These are phyloP conservation scores for Catalaphyllia jardinei DNA, from an alignment of 64 coral and sea anemone genomes.

Conservation along the genomic window DNA sequence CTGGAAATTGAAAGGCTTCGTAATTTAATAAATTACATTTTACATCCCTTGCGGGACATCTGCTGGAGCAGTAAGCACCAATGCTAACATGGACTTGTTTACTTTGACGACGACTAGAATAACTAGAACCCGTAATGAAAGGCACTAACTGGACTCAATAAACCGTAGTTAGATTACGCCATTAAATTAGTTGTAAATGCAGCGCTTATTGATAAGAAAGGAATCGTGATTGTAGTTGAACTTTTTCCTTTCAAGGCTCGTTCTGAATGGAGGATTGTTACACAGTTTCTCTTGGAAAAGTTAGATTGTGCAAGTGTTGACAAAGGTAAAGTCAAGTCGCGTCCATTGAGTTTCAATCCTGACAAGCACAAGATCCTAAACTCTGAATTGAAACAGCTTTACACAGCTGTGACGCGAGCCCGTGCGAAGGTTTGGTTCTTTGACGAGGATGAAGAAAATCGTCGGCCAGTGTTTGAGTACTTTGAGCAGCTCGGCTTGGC, in stretches of 20 bases:
- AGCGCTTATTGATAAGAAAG: too few relatives aligned
- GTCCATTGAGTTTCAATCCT: slow-evolving; percentile 36
- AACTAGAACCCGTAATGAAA: too few relatives aligned
- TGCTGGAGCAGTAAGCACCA: too few relatives aligned
- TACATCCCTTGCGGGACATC: too few relatives aligned
- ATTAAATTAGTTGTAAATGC: too few relatives aligned
- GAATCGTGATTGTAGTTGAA: neutral
- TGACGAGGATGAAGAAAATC: slow-evolving; percentile 44
- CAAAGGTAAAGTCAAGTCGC: neutral
- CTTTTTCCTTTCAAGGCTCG: neutral
- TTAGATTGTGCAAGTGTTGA: neutral
- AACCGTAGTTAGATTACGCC: too few relatives aligned
- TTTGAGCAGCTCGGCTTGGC: slow-evolving; percentile 22
- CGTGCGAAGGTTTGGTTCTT: slow-evolving; percentile 79
- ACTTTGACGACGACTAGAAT: too few relatives aligned
- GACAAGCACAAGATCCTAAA: slow-evolving; percentile 56
- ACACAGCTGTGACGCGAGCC: slow-evolving; percentile 78
- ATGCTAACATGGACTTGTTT: too few relatives aligned
- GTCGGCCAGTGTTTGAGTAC: slow-evolving; percentile 61
- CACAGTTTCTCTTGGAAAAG: neutral
- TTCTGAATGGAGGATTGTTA: neutral
- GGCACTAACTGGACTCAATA: too few relatives aligned
- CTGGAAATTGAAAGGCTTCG: too few relatives aligned
- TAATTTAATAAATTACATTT: too few relatives aligned
- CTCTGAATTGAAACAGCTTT: slow-evolving; percentile 65